Percentiles rank a stretch among this genome's conserved stretches.
Evolutionary conservation across 2,113 vertebrate species (phyloP).

Genomic region (Apaloderma vittatum): DNA sequence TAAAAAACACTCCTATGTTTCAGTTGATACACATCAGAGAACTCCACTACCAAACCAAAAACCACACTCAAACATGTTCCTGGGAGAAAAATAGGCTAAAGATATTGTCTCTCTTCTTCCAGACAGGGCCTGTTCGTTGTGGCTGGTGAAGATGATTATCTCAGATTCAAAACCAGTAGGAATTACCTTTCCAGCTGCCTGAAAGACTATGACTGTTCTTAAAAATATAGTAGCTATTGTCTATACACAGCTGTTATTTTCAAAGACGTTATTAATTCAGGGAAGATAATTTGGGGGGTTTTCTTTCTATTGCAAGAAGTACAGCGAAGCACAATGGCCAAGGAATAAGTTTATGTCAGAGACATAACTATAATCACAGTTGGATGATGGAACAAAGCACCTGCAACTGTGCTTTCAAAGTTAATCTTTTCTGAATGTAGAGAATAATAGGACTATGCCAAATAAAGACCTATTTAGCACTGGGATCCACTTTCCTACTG

Average conservation of each 20-base stretch:
- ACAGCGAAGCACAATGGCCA: background rate
- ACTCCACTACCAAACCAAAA: constrained; percentile 65
- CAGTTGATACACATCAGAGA: constrained; percentile 65
- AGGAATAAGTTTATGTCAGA: background rate
- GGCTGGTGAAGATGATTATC: constrained; percentile 67
- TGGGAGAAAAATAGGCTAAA: constrained; percentile 52
- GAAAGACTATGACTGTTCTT: constrained; percentile 44
- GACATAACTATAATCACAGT: constrained; percentile 4
- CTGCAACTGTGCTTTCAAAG: background rate
- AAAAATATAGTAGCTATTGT: constrained; percentile 13
- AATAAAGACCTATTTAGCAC: background rate
- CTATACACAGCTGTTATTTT: constrained; percentile 18
- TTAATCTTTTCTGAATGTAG: background rate
- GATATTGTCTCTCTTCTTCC: constrained; percentile 48
- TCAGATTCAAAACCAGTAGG: constrained; percentile 36
- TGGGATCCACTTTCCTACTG: background rate
- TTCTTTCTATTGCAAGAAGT: background rate
- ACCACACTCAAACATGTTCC: constrained; percentile 44
- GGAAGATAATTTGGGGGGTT: background rate
- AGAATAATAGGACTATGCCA: background rate
- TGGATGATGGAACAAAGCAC: background rate
- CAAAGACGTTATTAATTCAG: constrained; percentile 13
- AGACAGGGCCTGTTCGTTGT: constrained; percentile 61
- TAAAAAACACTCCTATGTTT: constrained; percentile 50
- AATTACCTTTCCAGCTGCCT: constrained; percentile 53